Evolutionary conservation across 2,113 vertebrate genomes (phyloP).

Genomic region (Chamaetylas fuelleborni): DNA sequence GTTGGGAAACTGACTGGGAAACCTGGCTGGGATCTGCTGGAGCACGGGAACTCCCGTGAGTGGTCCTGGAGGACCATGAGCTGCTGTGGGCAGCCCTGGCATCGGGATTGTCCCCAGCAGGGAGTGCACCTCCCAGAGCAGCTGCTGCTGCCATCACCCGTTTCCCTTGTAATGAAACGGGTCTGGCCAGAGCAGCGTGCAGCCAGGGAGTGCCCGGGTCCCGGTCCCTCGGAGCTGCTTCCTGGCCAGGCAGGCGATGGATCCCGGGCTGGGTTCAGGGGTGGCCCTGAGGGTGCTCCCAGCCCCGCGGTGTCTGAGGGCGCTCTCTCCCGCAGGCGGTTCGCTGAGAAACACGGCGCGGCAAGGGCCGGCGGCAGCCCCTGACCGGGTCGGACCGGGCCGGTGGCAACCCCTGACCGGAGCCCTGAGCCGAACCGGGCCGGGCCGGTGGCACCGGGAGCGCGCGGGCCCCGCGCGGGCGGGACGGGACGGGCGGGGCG

Average conservation of each 20-base stretch:
- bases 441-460: not conserved
- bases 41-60: accelerated
- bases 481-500: not conserved
- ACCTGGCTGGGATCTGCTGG: not conserved
- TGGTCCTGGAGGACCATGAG: accelerated
- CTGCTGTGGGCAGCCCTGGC: not conserved
- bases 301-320: not conserved
- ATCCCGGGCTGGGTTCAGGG: not conserved
- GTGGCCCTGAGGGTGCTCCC: not conserved
- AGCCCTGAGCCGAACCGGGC: not conserved
- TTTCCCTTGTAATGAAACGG: no score
- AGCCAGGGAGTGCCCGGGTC: no score
- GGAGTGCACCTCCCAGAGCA: not conserved
- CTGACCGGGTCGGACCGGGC: not conserved
- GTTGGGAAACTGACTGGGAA: not conserved
- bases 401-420: no score
- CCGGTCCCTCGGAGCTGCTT: not conserved
- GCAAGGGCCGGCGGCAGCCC: constrained; percentile 17
- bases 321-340: constrained; percentile 29
- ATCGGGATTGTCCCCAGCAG: not conserved
- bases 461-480: not conserved
- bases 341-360: constrained; percentile 28
- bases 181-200: accelerated
- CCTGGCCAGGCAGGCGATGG: not conserved
- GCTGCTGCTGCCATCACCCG: not conserved